Conservation (phyloP, 1,140 invertebrate species). For the Rhopalosiphum padi region DNA sequence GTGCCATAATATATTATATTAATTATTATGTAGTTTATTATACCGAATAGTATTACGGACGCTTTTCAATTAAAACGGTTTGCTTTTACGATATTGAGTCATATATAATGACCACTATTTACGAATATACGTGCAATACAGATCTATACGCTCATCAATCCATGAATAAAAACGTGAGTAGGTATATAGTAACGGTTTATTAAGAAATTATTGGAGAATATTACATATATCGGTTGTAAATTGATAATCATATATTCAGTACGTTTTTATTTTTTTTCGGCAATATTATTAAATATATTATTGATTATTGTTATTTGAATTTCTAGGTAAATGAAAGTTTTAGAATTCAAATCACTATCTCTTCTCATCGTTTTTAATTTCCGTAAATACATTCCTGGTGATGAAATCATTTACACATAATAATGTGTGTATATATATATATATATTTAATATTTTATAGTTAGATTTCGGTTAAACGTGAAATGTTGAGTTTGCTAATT, state of each 20-base stretch:
- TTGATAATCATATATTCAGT: neutral
- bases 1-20: neutral
- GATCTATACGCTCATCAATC: neutral
- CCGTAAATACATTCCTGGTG: neutral
- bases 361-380: neutral
- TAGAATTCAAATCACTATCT: neutral
- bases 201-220: neutral
- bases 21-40: neutral
- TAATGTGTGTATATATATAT: neutral
- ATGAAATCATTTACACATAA: neutral
- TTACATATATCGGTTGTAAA: neutral
- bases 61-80: neutral
- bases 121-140: neutral
- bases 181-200: neutral
- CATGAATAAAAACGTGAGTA: neutral
- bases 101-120: neutral
- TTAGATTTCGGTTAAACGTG: neutral
- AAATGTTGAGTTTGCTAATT: neutral
- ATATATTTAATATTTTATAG: neutral
- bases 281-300: neutral
- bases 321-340: constrained; percentile 30
- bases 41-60: neutral
- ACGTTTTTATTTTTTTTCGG: neutral
- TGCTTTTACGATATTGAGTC: neutral
- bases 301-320: neutral